Percentiles rank a stretch among this genome's conserved stretches.
Conservation (phyloP, 2,888 invertebrate species). For the Molanna angustata region DNA sequence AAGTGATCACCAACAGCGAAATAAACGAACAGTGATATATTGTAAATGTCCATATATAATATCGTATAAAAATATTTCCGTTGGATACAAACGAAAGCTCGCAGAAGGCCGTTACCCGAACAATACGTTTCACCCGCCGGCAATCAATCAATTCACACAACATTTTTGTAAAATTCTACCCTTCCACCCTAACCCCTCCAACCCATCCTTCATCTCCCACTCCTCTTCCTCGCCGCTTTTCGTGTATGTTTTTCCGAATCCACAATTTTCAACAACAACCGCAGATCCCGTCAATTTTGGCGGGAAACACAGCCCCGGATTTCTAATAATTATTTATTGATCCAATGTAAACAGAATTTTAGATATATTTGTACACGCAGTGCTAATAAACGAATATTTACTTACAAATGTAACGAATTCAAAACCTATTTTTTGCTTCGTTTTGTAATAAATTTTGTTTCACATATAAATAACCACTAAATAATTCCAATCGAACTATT, state of each 20-base stretch:
- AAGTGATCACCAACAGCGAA: too few species aligned
- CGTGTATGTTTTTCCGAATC: too few species aligned
- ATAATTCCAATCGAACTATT: too few species aligned
- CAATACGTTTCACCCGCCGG: conserved; percentile 13
- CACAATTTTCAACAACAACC: conserved; percentile 19
- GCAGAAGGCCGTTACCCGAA: conserved; percentile 5
- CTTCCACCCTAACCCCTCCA: conserved; percentile 5
- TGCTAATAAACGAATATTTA: too few species aligned
- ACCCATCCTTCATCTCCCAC: conserved; percentile 6
- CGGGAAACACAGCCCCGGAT: conserved; percentile 4
- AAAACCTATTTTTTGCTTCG: too few species aligned
- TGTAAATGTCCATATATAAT: too few species aligned
- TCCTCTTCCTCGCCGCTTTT: conserved; percentile 3
- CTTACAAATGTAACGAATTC: too few species aligned
- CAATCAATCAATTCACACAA: conserved; percentile 23
- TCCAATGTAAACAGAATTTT: neutral
- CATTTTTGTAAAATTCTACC: conserved; percentile 13
- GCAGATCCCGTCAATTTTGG: conserved; percentile 15
- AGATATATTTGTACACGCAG: too few species aligned
- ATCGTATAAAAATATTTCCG: too few species aligned
- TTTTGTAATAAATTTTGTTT: too few species aligned
- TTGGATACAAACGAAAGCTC: conserved; percentile 3
- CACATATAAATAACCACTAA: too few species aligned
- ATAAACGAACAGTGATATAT: too few species aligned
- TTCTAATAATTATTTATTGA: neutral